Base-by-base conservation (phyloP, 2,797 vertebrate genomes). In the Capromys pilorides region DNA sequence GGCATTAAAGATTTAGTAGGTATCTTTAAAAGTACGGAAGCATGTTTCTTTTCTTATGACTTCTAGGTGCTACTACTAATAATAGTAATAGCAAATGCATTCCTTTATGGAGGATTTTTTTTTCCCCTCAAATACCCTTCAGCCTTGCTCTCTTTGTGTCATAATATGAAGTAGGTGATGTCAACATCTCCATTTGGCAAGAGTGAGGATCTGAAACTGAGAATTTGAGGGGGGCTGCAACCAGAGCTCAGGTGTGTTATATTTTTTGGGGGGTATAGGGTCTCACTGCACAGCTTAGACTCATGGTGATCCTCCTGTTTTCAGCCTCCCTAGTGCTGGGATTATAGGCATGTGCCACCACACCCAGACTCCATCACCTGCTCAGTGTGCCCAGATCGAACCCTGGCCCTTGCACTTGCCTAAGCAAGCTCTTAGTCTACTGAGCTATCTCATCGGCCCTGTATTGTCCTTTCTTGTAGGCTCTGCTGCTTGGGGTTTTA, bases 1-100 rank as follows among this genome's bases (percentile, higher is more conserved):
- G 82, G 36, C 71, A 49, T 90, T 96, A 86, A 85, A 94, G 84
- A 73, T 91, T 78, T 81, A 80, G 71, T 28, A 71, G 77, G 78
- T 82, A 3, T 89, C 59, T 92, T 88, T 93, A 39, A 93, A 94
- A 88, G 41, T 78, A 12, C 71, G 36, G 69, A 39, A 79, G 90
- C 91, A 51, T 21, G 5, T 36, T 79, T 81, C 49, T 59, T 66
- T 83, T 83, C 91, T 86, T 90, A 78, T 67, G 54, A 87, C 71
- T 90, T 90, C 66, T 94, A 33, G 36, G n/a, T 88, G 71, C 39
- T 93, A 92, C 13, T 85, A 73, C 22, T 89, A 84, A 71, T 89
- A 75, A 24, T 88, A 82, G 33, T n/a, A 39, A 24, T 67, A 41
- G 80, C 67, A 95, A 90, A 81, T 81, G 71, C 6, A 31, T 22